Conservation (phyloP, 2,888 invertebrate species). For the Limenitis arthemis region DNA sequence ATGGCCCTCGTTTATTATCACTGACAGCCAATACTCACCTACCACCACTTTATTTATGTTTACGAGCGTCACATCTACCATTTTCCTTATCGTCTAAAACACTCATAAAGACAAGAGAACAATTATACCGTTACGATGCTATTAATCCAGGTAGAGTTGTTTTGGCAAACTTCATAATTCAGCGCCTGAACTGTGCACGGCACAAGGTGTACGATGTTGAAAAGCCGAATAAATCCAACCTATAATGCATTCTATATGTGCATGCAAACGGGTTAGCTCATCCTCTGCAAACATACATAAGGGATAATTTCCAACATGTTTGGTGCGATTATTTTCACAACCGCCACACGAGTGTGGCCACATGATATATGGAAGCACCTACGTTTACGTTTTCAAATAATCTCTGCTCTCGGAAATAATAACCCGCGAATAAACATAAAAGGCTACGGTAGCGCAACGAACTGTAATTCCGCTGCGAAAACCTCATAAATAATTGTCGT, state of each 20-base stretch:
- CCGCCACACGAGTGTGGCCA: slow-evolving; percentile 44
- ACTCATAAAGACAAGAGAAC: neutral
- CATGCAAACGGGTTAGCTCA: slow-evolving; percentile 43
- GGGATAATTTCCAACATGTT: slow-evolving; percentile 54
- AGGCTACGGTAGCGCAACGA: slow-evolving; percentile 39
- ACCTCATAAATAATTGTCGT: slow-evolving; percentile 60
- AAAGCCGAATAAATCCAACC: slow-evolving; percentile 33
- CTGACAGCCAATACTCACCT: slow-evolving; percentile 32
- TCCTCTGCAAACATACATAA: slow-evolving; percentile 34
- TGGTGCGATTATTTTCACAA: slow-evolving; percentile 57
- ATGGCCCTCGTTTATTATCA: slow-evolving; percentile 42
- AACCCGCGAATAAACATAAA: slow-evolving; percentile 62
- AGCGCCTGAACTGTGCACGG: neutral
- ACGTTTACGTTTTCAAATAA: slow-evolving; percentile 61
- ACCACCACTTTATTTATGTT: slow-evolving; percentile 26
- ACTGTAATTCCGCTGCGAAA: slow-evolving; percentile 51
- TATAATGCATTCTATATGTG: slow-evolving; percentile 54
- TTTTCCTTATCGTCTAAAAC: slow-evolving; percentile 8
- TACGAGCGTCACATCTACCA: slow-evolving; percentile 26
- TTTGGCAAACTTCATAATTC: neutral
- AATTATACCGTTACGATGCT: neutral
- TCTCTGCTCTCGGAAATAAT: slow-evolving; percentile 52
- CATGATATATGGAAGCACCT: slow-evolving; percentile 55
- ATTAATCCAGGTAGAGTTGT: neutral
- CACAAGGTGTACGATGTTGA: slow-evolving; percentile 2